Conservation (phyloP, 2,888 invertebrate genomes). For the Brassicogethes aeneus region DNA sequence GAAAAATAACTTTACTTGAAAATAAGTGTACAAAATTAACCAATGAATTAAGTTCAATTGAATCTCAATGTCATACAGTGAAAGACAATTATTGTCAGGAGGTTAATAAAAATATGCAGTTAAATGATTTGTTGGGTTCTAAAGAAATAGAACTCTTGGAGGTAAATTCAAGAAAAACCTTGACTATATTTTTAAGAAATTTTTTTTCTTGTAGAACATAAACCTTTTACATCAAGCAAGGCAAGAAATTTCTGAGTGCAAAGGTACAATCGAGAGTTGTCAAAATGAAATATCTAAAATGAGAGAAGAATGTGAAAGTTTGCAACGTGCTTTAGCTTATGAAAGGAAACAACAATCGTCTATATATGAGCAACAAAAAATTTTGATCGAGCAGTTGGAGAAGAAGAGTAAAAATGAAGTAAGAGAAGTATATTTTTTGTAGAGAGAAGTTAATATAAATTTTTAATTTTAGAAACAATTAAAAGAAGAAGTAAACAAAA, state of each 20-base stretch:
- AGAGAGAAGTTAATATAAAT: background rate
- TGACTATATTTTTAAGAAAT: conserved; percentile 2
- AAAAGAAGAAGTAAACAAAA: conserved; percentile 35
- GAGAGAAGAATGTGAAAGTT: conserved; percentile 26
- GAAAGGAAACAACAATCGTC: conserved; percentile 16
- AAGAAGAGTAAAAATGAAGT: conserved; percentile 5
- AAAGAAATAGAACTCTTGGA: conserved; percentile 50
- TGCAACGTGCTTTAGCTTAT: conserved; percentile 25
- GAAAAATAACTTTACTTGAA: conserved; percentile 51
- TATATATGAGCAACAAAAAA: conserved; percentile 33
- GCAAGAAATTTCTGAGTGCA: conserved; percentile 35
- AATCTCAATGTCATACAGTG: conserved; percentile 19
- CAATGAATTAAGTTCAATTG: conserved; percentile 33
- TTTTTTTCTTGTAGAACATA: conserved; percentile 2
- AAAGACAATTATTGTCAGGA: conserved; percentile 22
- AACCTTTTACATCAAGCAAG: conserved; percentile 9
- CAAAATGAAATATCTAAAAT: conserved; percentile 36
- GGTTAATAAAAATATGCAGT: conserved; percentile 42
- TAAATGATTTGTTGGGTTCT: conserved; percentile 52
- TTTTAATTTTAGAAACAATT: conserved; percentile 37
- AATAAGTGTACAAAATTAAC: conserved; percentile 44
- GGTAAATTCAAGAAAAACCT: conserved; percentile 40
- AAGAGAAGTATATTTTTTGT: background rate
- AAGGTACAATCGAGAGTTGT: conserved; percentile 46
- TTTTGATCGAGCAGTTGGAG: conserved; percentile 31